Base-by-base conservation (phyloP, 2,113 vertebrate species). In the Zosterops lateralis region DNA sequence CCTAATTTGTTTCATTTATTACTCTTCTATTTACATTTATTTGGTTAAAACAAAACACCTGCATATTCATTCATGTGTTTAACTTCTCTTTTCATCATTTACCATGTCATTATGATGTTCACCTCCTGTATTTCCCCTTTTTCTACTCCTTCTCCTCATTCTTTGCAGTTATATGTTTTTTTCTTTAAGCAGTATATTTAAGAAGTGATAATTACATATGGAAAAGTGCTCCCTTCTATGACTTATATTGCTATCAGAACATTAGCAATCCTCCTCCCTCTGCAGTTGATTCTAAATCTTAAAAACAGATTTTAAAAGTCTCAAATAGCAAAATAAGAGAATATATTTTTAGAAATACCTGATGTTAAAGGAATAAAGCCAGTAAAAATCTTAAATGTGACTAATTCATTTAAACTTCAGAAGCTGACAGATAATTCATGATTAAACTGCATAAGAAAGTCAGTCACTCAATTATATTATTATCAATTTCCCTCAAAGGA, bases 171-270 rank as follows among this genome's bases (percentile, higher is more conserved):
- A 36, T 25, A 34, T 14, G 47, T 48, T 20, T 10, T 57, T 83
- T 62, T 42, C 29, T 58, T 62, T 84, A 86, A 51, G 7, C 7
- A 68, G 28, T 17, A 14, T 44, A 66, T 57, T 66, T 74, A 18
- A 51, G 4, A 47, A 1, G 2, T 0, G 2, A 38, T 48, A 54
- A 64, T 29, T 87, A 44, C 5, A 16, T 28, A 19, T n/a, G 16
- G 79, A 28, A 82, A 82, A 56, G 4, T 47, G 4, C 5, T 79
- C 10, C 12, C 13, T 65, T 82, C 16, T 53, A 4, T 58, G 29
- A 32, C 7, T 58, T 82, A 9, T 10, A 31, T 8, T 60, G 29
- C 14, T 66, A 34, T 47, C 9, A 47, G n/a, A 61, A 77, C 4
- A 36, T 71, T 50, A 62, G 3, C 7, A 65, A 47, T 22, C 17